Base-by-base conservation (phyloP, 2,888 invertebrate genomes). In the Erannis defoliaria region DNA sequence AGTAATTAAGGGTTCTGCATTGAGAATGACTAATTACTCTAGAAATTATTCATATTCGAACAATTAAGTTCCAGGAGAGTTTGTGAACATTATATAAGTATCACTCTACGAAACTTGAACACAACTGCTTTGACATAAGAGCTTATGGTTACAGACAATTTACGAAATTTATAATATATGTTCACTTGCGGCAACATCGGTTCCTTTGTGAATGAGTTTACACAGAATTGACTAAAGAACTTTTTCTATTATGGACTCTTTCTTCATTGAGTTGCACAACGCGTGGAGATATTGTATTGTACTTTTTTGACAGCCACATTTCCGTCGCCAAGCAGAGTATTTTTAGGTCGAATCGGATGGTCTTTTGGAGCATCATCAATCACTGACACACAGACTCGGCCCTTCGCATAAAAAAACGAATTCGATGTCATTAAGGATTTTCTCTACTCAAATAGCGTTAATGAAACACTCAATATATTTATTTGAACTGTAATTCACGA, bases 321-420 rank as follows among this genome's bases (percentile, higher is more conserved):
- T 59, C 64, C 66, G 70, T 70, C 66, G 50, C 55, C 49, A 50
- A 55, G 64, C 56, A 68, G 67, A 71, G 71, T 73, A 75, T 74
- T 79, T 61, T 78, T 74, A 75, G 73, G 73, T 72, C 64, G 69
- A 62, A 70, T 67, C 59, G 66, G 67, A 64, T 62, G 67, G 70
- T 73, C 72, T 75, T 80, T 80, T 75, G 70, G 71, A 75, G 78
- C 71, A 68, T 75, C 82, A 88, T 88, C 80, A 87, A 87, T 88
- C 86, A 87, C 80, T 80, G 82, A 81, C 83, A 80, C 66, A 68
- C 71, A 62, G 77, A 77, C 68, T 77, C 72, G 73, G 75, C 77
- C 80, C 74, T 77, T 75, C 68, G 71, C 73, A 76, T 81, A 83
- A 83, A 82, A n/a, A 84, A 82, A 76, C 71, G 70, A 74, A 75